Percentiles rank a stretch among this genome's conserved stretches.
Conservation (phyloP, 64 coral and sea anemone genomes). For the Montipora cactus region DNA sequence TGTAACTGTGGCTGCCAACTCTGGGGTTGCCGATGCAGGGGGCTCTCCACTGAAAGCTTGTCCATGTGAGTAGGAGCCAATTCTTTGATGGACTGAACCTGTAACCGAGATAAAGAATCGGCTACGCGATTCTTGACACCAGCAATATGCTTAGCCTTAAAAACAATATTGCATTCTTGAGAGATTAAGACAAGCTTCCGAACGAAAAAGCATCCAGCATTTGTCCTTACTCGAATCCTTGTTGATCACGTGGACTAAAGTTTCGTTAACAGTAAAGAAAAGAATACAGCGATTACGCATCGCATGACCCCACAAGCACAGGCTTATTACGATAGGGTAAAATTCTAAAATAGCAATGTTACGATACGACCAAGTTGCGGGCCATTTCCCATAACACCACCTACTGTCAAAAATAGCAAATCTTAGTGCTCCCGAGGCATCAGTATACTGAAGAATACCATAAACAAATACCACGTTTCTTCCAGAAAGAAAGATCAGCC, state of each 20-base stretch:
- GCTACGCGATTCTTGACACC: constrained; percentile 1
- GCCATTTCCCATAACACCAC: constrained; percentile 37
- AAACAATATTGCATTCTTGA: constrained; percentile 13
- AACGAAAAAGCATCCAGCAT: constrained; percentile 9
- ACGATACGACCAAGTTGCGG: not conserved
- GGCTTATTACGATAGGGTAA: constrained; percentile 8
- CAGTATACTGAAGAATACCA: not conserved
- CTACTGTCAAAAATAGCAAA: constrained; percentile 26
- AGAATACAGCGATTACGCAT: not conserved
- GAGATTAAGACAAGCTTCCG: not conserved
- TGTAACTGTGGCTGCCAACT: not conserved
- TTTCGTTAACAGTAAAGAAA: not conserved
- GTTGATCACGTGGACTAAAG: not conserved
- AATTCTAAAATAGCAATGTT: constrained; percentile 52
- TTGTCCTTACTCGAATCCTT: constrained; percentile 18
- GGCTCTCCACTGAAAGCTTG: not conserved
- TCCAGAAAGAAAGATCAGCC: not conserved
- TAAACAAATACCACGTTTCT: not conserved
- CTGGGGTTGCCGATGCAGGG: not conserved
- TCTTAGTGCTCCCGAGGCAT: not conserved
- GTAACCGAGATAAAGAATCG: constrained; percentile 36
- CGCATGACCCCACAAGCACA: not conserved
- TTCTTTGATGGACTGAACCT: constrained; percentile 31
- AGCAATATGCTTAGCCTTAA: constrained; percentile 33
- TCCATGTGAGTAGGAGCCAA: constrained; percentile 56